Evolutionary conservation across 2,797 vertebrate species (phyloP), one percentile per base, ranked within the genome.

Genomic region (Gobio occitaniae): DNA sequence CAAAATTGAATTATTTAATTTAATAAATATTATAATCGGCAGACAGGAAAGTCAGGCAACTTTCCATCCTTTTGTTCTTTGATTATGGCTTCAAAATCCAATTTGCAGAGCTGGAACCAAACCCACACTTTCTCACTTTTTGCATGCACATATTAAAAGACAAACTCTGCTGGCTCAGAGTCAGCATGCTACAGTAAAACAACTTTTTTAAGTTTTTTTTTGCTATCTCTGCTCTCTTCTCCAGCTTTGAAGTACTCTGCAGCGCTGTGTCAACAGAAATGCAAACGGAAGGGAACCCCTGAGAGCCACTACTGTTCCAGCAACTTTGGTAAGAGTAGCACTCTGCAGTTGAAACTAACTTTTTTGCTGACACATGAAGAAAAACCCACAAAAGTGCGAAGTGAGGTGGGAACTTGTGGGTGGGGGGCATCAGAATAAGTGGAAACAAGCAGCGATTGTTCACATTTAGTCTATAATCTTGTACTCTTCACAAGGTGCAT

Each of bases 221-320:
- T 48, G 52, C 21, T 74, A 80, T 63, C 78, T 85, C 54, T 78
- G 15, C 65, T 84, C 74, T 61, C 3, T 19, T 75, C 29, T 88
- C 11, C 92, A 99, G 98, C 92, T 92, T 92, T 96, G 88, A 99
- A 98, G 92, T 97, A 98, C 89, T 99, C 98, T 0, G 92, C 95
- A 88, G 94, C 95, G 11, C 90, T 97, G 79, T 99, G 98, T 94
- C 97, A 97, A 91, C 97, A 97, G 89, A 98, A 98, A 94, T 99
- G 98, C 89, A 97, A 96, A 92, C 95, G 96, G 88, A 95, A 89
- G 0, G 97, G 97, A 87, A 98, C 95, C 86, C 95, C 97, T 36
- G 96, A 98, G 93, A 97, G 94, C 92, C 97, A 97, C 95, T 99
- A 97, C 69, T 99, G 98, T 93, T 96, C 97, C 86, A 99, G 97